Conservation (phyloP, 2,888 invertebrate genomes). For the Microctonus aethiopoides region DNA sequence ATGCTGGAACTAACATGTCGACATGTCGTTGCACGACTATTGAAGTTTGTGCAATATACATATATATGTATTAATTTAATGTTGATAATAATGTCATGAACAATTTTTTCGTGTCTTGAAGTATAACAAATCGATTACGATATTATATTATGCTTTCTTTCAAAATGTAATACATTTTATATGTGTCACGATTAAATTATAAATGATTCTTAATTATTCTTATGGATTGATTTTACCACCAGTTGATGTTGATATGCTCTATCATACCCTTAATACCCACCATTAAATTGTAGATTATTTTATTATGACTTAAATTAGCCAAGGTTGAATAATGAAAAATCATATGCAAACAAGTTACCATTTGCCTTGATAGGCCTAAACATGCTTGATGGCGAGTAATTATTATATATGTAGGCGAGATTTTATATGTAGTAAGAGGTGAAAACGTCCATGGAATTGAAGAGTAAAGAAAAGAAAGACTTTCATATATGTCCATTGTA, state of each 20-base stretch:
- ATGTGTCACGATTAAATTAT: slow-evolving; percentile 9
- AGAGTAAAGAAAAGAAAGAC: no score
- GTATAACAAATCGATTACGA: background rate
- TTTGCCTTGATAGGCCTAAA: no score
- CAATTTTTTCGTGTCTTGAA: background rate
- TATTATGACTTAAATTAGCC: background rate
- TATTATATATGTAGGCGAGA: no score
- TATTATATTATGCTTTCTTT: slow-evolving; percentile 24
- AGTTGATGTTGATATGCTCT: background rate
- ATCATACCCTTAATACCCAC: no score
- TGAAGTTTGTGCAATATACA: no score
- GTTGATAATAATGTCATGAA: background rate
- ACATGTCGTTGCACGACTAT: background rate
- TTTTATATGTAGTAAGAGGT: no score
- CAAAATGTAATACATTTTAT: slow-evolving; percentile 6
- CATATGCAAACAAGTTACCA: slow-evolving; percentile 27
- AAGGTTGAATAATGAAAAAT: slow-evolving; percentile 31
- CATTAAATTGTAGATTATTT: background rate
- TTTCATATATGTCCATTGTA: no score
- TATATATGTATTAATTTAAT: no score
- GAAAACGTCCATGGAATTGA: no score
- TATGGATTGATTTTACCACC: background rate
- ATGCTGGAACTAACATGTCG: background rate
- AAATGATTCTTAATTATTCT: no score
- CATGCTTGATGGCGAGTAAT: no score